Base-by-base conservation (phyloP, 2,113 vertebrate species). In the Ascaphus truei region DNA sequence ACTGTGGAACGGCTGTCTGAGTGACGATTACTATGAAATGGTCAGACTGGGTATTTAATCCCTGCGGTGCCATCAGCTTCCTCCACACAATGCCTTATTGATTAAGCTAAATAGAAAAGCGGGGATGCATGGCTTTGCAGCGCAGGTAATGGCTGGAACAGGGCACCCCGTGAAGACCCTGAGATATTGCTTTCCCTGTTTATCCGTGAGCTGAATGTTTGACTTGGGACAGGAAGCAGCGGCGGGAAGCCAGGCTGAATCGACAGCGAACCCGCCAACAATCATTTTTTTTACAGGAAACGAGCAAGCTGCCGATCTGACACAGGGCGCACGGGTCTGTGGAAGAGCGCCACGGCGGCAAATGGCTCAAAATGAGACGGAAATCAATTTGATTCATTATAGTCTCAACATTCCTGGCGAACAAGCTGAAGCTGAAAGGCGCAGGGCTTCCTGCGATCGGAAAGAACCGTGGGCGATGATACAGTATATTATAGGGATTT, bases 181-280 rank as follows among this genome's bases (percentile, higher is more conserved):
- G 45, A 48, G 33, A 25, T 48, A 63, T 25, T 23, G 30, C 18
- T 64, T 34, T 62, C 6, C 10, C 41, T 20, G n/a, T n/a, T 45
- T n/a, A n/a, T 22, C 41, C 47, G 61, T 64, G 61, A 63, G 13
- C 33, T 62, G 61, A 50, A 63, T 63, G 7, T 62, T 4, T 33
- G 30, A 34, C 20, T 9, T 7, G 15, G 52, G 2, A 5, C 29
- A 48, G 27, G n/a, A 41, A n/a, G 39, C 5, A n/a, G 12, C 39
- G 12, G 12, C 39, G n/a, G 39, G 13, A 41, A 41, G n/a, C 13
- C 5, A 60, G 36, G 34, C n/a, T n/a, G n/a, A 25, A 5, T n/a
- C 6, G 7, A 3, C n/a, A 23, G 56, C 22, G n/a, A n/a, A n/a
- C n/a, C n/a, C n/a, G n/a, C n/a, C n/a, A n/a, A n/a, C n/a, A n/a